phyloP scores from a whole-genome alignment of 1,140 invertebrate species.

The Samia ricini region DNA sequence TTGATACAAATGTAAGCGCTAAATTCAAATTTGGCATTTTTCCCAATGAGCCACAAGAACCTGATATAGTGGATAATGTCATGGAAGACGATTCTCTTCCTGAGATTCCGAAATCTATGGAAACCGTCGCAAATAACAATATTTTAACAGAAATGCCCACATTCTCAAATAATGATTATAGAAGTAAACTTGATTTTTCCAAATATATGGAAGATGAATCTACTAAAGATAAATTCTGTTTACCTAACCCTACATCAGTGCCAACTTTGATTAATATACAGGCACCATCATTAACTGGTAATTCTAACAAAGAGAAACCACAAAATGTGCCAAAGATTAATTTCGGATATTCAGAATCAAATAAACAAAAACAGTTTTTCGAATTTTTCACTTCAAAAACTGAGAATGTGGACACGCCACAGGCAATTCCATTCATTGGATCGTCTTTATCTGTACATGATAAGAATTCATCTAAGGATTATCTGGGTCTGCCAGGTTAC shows the following conservation, averaged over 20 bases:
- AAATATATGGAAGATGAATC: slow-evolving; percentile 26
- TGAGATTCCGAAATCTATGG: not conserved
- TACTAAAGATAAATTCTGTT: slow-evolving; percentile 30
- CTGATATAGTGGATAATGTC: slow-evolving; percentile 18
- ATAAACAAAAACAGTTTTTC: not conserved
- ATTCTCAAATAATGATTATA: slow-evolving; percentile 21
- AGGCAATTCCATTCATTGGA: not conserved
- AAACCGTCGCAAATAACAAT: slow-evolving; percentile 40
- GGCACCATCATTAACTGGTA: slow-evolving; percentile 6
- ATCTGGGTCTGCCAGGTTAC: not conserved
- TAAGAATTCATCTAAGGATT: not conserved
- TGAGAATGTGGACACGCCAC: not conserved
- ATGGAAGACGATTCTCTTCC: not conserved
- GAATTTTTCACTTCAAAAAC: not conserved
- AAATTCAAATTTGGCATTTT: slow-evolving; percentile 75
- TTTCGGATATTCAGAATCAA: not conserved
- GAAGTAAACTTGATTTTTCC: slow-evolving; percentile 18
- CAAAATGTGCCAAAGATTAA: slow-evolving; percentile 36
- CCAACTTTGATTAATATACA: slow-evolving; percentile 7
- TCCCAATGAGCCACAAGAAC: slow-evolving; percentile 29
- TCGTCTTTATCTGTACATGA: not conserved
- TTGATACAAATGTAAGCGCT: slow-evolving; percentile 35
- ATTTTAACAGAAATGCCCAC: slow-evolving; percentile 35
- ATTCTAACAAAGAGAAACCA: slow-evolving; percentile 29
- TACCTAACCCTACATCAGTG: slow-evolving; percentile 6